phyloP scores from a whole-genome alignment of 2,797 vertebrate genomes.

The Alca torda region DNA sequence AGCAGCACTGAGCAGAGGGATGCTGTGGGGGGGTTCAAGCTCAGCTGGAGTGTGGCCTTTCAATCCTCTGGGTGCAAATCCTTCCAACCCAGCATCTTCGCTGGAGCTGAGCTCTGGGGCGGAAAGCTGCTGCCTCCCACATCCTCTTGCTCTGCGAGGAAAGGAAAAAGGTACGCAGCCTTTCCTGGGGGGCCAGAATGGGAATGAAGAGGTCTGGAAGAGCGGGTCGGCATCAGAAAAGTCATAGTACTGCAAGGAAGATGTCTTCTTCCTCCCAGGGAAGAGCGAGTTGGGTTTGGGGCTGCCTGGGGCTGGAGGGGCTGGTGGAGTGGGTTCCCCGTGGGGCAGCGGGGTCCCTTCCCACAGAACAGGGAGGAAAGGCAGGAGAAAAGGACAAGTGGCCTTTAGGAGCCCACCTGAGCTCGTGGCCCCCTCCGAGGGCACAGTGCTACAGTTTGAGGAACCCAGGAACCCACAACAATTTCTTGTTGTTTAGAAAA shows the following conservation, averaged over 20 bases:
- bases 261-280: not conserved
- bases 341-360: not conserved
- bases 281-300: not conserved
- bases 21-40: not conserved
- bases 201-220: not conserved
- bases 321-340: not conserved
- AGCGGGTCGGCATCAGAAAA: not conserved
- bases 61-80: not conserved
- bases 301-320: not conserved
- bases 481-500: not conserved
- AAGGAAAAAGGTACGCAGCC: not conserved
- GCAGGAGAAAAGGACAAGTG: not conserved
- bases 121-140: not conserved
- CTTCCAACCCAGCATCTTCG: not conserved
- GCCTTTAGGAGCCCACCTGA: not conserved
- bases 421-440: not conserved
- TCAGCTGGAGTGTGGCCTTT: not conserved
- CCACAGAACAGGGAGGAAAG: not conserved
- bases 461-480: too few relatives aligned
- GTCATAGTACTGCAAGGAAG: not conserved
- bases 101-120: not conserved
- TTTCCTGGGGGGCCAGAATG: not conserved
- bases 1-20: not conserved
- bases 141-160: not conserved
- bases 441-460: too few relatives aligned